Evolutionary conservation across 2,888 invertebrate species (phyloP).

Genomic region (Hirtodrosophila duncani): DNA sequence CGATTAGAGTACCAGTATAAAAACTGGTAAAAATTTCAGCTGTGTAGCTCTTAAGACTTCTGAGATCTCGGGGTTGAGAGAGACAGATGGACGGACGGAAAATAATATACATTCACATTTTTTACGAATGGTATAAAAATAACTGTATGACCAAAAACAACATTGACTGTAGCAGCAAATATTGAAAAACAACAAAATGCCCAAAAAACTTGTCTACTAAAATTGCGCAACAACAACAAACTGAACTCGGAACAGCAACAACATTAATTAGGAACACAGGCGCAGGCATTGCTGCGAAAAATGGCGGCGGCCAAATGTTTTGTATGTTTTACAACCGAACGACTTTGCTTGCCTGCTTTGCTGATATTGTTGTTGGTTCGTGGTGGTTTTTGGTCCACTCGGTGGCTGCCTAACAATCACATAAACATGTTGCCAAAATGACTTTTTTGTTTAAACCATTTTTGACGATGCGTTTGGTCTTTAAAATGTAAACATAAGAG

Average conservation of each 20-base stretch:
- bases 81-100: too few relatives aligned
- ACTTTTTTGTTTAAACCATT: too few relatives aligned
- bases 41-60: too few relatives aligned
- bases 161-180: conserved; percentile 18
- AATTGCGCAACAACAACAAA: conserved; percentile 23
- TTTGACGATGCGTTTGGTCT: too few relatives aligned
- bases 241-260: conserved; percentile 18
- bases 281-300: conserved; percentile 2
- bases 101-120: too few relatives aligned
- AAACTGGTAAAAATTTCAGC: too few relatives aligned
- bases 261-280: conserved; percentile 18
- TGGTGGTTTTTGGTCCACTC: neutral
- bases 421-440: conserved; percentile 10
- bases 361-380: conserved; percentile 2
- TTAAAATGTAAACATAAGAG: too few relatives aligned
- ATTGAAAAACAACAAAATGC: conserved; percentile 24
- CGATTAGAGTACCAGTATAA: too few relatives aligned
- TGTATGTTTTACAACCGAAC: conserved; percentile 38
- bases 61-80: too few relatives aligned
- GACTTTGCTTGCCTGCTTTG: conserved; percentile 33
- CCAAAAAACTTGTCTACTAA: conserved; percentile 23
- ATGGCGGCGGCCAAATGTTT: conserved; percentile 16
- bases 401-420: conserved; percentile 32
- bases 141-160: neutral
- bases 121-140: neutral